Evolutionary conservation across 2,888 invertebrate genomes (phyloP).

Genomic region (Acleris literana): DNA sequence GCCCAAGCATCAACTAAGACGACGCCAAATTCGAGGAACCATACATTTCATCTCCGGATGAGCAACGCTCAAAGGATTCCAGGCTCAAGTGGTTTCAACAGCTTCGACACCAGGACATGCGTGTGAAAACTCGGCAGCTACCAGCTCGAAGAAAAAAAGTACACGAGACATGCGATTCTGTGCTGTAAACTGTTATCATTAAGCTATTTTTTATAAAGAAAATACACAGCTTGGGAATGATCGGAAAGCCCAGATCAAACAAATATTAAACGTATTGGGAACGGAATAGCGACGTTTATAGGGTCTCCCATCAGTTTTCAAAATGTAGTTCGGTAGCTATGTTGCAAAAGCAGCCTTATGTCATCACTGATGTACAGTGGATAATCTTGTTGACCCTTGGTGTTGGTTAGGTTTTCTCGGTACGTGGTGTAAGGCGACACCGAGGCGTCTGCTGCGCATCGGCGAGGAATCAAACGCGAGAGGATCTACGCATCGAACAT

Average conservation of each 20-base stretch:
- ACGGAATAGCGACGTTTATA: no score
- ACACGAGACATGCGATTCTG: background rate
- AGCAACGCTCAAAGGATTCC: conserved; percentile 23
- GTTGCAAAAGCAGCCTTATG: no score
- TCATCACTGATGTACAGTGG: no score
- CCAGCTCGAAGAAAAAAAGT: background rate
- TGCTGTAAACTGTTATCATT: no score
- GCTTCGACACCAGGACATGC: conserved; percentile 54
- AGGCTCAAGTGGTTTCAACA: conserved; percentile 48
- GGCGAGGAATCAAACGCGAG: conserved; percentile 62
- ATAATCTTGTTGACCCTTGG: background rate
- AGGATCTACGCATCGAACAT: conserved; percentile 56
- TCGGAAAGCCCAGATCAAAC: no score
- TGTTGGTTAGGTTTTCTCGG: conserved; percentile 42
- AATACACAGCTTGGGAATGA: no score
- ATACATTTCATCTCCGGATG: conserved; percentile 3
- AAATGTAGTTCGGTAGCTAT: no score
- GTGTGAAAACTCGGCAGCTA: conserved; percentile 67
- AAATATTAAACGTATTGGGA: no score
- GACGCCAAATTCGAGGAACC: background rate
- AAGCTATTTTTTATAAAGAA: no score
- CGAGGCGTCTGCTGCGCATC: conserved; percentile 74
- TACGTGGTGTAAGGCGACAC: conserved; percentile 70
- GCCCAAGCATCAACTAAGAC: background rate
- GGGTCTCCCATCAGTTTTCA: no score